Percentiles rank a stretch among this genome's conserved stretches.
phyloP scores from a whole-genome alignment of 1,140 invertebrate genomes.

The Pentalonia nigronervosa region DNA sequence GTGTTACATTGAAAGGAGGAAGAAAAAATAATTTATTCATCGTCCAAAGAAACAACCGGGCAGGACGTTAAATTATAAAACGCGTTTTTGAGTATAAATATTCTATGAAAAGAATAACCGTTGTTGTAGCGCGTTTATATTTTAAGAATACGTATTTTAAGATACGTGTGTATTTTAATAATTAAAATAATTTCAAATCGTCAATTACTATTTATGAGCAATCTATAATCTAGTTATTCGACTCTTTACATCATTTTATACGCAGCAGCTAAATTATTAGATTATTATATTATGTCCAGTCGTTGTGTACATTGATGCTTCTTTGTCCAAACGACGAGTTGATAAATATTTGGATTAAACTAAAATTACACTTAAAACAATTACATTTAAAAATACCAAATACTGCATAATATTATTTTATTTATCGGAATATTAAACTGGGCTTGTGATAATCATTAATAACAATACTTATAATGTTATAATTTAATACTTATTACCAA shows the following conservation, averaged over 20 bases:
- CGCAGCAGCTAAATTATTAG: neutral
- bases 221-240: neutral
- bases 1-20: neutral
- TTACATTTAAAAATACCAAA: neutral
- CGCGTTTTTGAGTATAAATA: neutral
- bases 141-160: neutral
- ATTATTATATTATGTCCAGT: no score
- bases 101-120: conserved; percentile 6
- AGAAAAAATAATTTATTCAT: neutral
- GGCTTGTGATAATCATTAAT: no score
- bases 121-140: neutral
- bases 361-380: neutral
- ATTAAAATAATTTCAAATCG: neutral
- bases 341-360: no score
- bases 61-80: neutral
- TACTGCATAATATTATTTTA: neutral
- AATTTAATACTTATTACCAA: no score
- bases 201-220: conserved; percentile 13
- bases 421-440: neutral
- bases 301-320: neutral
- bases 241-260: neutral
- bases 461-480: neutral
- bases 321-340: neutral
- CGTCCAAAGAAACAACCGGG: neutral
- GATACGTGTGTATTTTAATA: neutral